Conservation (phyloP, 2,888 invertebrate species). For the Malachius bipustulatus region DNA sequence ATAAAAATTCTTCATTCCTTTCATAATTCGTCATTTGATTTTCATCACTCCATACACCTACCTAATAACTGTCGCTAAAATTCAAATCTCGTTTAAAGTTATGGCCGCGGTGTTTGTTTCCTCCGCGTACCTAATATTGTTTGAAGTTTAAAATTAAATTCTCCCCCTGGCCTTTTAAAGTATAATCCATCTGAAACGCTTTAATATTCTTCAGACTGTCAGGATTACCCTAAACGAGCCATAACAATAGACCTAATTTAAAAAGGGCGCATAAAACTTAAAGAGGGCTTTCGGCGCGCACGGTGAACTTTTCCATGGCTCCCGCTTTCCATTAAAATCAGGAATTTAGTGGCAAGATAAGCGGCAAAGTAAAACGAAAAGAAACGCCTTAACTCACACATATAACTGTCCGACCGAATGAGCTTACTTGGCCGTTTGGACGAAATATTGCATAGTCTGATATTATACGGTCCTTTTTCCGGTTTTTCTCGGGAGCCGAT, state of each 20-base stretch:
- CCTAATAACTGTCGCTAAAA: no score
- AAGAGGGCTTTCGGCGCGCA: conserved; percentile 32
- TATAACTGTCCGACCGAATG: conserved; percentile 36
- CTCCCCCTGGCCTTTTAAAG: conserved; percentile 5
- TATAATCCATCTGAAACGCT: conserved; percentile 17
- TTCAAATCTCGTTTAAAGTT: no score
- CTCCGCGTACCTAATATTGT: no score
- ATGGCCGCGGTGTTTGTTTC: no score
- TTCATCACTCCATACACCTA: no score
- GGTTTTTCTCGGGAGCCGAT: conserved; percentile 30
- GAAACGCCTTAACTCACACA: conserved; percentile 37
- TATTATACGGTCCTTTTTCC: conserved; percentile 30
- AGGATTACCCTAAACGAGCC: conserved; percentile 35
- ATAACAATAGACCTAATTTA: conserved; percentile 38
- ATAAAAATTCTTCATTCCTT: no score
- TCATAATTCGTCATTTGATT: no score
- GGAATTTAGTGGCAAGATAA: conserved; percentile 46
- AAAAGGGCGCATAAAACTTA: conserved; percentile 35
- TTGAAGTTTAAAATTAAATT: conserved; percentile 8
- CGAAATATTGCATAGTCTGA: conserved; percentile 32
- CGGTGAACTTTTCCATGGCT: conserved; percentile 21
- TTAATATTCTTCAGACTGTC: conserved; percentile 32
- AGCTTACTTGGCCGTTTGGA: conserved; percentile 33
- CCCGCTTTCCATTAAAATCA: conserved; percentile 44
- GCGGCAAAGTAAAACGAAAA: conserved; percentile 38